Evolutionary conservation across 1,140 invertebrate genomes (phyloP).

Genomic region (Penaeus chinensis): DNA sequence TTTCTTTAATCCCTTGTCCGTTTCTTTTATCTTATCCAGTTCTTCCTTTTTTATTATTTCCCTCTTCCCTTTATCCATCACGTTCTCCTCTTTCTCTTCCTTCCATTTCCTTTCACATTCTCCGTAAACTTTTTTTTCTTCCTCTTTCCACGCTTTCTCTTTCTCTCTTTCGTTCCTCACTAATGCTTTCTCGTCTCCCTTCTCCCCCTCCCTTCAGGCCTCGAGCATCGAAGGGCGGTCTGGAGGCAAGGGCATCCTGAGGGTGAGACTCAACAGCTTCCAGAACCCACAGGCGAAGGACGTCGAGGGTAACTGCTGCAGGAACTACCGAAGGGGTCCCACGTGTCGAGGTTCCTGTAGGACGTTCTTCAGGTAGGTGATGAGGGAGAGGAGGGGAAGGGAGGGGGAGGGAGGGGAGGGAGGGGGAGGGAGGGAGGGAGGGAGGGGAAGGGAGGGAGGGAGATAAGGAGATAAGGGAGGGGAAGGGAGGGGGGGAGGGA

Average conservation of each 20-base stretch:
- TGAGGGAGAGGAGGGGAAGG: too few relatives aligned
- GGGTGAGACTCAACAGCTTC: background rate
- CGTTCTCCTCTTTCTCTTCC: background rate
- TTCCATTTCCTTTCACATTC: background rate
- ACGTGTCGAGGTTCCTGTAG: slow-evolving; percentile 30
- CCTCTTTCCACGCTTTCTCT: background rate
- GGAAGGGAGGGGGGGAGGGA: too few relatives aligned
- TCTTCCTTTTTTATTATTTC: background rate
- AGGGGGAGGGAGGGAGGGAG: too few relatives aligned
- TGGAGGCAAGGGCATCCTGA: background rate
- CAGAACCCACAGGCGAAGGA: slow-evolving; percentile 11
- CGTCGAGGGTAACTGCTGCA: slow-evolving; percentile 40
- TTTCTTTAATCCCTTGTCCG: background rate
- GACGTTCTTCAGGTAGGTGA: slow-evolving; percentile 22
- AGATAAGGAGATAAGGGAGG: too few relatives aligned
- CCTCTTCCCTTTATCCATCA: background rate
- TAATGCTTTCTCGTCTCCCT: background rate
- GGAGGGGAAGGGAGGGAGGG: too few relatives aligned
- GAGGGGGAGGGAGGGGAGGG: too few relatives aligned
- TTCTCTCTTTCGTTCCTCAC: background rate
- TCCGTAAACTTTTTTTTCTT: background rate
- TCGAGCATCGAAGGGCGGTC: background rate
- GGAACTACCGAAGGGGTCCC: background rate
- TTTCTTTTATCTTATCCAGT: background rate
- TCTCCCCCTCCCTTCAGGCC: background rate